A percentile compares a stretch with the other conserved stretches of the same genome.
Evolutionary conservation across 1,140 invertebrate genomes (phyloP).

Genomic region (Sitodiplosis mosellana): DNA sequence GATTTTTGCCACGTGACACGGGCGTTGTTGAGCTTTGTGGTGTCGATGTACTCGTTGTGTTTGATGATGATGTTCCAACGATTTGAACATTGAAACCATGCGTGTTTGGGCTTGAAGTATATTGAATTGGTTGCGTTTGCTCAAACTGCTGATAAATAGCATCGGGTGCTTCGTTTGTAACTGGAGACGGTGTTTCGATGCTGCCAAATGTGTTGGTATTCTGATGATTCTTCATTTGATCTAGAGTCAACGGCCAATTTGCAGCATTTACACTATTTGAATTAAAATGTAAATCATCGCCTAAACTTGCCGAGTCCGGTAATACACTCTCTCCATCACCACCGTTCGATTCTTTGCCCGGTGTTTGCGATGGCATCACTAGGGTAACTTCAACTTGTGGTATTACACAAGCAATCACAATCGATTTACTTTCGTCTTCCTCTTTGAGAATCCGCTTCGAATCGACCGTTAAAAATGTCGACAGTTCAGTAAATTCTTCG

Average conservation of each 20-base stretch:
- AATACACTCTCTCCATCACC: slow-evolving; percentile 63
- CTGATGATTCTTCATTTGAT: slow-evolving; percentile 15
- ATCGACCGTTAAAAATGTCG: slow-evolving; percentile 62
- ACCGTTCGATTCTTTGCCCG: slow-evolving; percentile 61
- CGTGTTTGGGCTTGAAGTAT: slow-evolving; percentile 23
- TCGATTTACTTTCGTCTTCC: slow-evolving; percentile 29
- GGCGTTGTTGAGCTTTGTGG: slow-evolving; percentile 24
- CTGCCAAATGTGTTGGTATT: slow-evolving; percentile 18
- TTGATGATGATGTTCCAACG: slow-evolving; percentile 16
- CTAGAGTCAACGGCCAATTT: slow-evolving; percentile 19
- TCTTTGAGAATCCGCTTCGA: slow-evolving; percentile 45
- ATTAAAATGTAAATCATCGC: slow-evolving; percentile 36
- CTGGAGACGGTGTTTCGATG: slow-evolving; percentile 21
- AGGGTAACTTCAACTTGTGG: slow-evolving; percentile 74
- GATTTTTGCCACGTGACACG: slow-evolving; percentile 17
- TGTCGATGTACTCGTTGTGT: slow-evolving; percentile 17
- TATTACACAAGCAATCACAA: slow-evolving; percentile 55
- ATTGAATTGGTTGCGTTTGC: slow-evolving; percentile 9
- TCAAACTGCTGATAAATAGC: slow-evolving; percentile 5
- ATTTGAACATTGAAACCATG: slow-evolving; percentile 25
- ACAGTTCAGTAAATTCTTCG: slow-evolving; percentile 63
- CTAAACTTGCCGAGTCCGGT: slow-evolving; percentile 60
- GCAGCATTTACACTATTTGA: background rate
- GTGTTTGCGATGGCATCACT: slow-evolving; percentile 62
- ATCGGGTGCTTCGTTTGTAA: slow-evolving; percentile 20